Percentiles rank a stretch among this genome's conserved stretches.
Evolutionary conservation across 37 sponge, comb jelly and placozoan genomes (phyloP).

Genomic region (Chondrilla cf. caribensis): DNA sequence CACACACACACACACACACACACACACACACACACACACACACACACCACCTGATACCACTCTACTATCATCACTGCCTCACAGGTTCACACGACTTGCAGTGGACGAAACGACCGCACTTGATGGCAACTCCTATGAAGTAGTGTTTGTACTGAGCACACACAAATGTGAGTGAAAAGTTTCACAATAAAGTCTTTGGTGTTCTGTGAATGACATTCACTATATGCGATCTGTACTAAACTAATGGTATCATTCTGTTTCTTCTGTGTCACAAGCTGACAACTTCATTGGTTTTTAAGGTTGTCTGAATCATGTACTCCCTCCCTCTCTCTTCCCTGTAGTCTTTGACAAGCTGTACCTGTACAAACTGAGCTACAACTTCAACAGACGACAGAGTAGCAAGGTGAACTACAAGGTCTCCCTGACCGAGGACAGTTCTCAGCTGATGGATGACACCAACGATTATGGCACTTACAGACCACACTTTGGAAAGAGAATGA

Average conservation of each 20-base stretch:
- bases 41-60: too few relatives aligned
- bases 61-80: too few relatives aligned
- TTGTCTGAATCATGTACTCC: too few relatives aligned
- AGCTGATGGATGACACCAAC: background rate
- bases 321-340: background rate
- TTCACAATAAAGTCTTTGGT: background rate
- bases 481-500: background rate
- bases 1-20: too few relatives aligned
- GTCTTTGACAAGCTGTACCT: constrained; percentile 8
- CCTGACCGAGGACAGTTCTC: background rate
- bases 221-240: too few relatives aligned
- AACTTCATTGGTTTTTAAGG: too few relatives aligned
- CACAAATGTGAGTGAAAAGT: constrained; percentile 30
- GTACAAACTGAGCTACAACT: background rate
- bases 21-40: too few relatives aligned
- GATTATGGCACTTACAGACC: background rate
- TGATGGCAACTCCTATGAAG: constrained; percentile 27
- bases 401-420: background rate
- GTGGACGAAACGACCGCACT: constrained; percentile 40
- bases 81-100: constrained; percentile 45
- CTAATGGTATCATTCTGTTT: too few relatives aligned
- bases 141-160: constrained; percentile 53
- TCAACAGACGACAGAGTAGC: background rate
- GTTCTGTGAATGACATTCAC: too few relatives aligned
- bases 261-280: too few relatives aligned